Conservation (phyloP, 2,113 vertebrate species). For the Brienomyrus brachyistius region DNA sequence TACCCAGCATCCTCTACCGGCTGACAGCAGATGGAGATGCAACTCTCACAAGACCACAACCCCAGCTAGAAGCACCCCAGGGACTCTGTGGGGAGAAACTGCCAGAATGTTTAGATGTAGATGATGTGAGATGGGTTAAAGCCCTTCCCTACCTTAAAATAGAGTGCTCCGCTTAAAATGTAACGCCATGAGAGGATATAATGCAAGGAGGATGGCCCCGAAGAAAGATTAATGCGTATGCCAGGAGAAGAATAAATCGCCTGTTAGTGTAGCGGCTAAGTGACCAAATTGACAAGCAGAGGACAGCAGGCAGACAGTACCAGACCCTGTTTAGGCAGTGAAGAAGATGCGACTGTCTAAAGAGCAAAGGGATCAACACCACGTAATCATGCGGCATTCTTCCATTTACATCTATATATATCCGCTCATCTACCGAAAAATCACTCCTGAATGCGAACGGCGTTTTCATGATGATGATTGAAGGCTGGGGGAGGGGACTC, state of each 20-base stretch:
- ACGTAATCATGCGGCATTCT: background rate
- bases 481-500: background rate
- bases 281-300: no score
- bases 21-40: no score
- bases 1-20: background rate
- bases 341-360: background rate
- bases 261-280: background rate
- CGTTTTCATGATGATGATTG: background rate
- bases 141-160: background rate
- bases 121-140: background rate
- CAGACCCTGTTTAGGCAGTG: background rate
- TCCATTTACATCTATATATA: background rate
- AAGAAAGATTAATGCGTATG: background rate
- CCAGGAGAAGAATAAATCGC: background rate
- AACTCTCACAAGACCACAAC: background rate
- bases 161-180: background rate
- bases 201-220: background rate
- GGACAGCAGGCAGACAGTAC: background rate
- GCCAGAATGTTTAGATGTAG: background rate
- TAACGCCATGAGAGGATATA: background rate
- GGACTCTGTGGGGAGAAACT: background rate
- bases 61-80: background rate
- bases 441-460: background rate
- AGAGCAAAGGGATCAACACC: background rate
- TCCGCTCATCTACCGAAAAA: background rate